These are phyloP conservation scores for Hirtodrosophila cameraria DNA, from an alignment of 2,888 invertebrate genomes.

Conservation along the genomic window DNA sequence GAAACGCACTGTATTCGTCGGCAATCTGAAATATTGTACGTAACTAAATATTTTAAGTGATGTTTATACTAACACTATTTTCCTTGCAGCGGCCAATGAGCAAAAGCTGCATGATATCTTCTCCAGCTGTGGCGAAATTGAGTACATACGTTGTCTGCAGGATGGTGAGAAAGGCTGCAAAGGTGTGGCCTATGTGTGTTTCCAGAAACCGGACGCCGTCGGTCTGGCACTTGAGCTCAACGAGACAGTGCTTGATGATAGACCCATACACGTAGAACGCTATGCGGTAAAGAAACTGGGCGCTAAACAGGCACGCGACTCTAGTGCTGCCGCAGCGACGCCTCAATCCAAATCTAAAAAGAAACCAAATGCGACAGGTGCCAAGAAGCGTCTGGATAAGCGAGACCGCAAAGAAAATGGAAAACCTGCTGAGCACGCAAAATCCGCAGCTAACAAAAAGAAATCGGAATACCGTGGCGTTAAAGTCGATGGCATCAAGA, in stretches of 20 bases:
- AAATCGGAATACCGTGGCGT: conserved; percentile 82
- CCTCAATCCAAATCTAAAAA: conserved; percentile 48
- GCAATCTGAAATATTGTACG: conserved; percentile 83
- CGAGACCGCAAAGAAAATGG: conserved; percentile 36
- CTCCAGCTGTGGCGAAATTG: conserved; percentile 82
- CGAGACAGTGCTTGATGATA: conserved; percentile 81
- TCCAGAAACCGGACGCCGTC: conserved; percentile 81
- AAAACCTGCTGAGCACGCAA: not conserved
- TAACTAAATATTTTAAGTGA: not conserved
- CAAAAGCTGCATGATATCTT: conserved; percentile 82
- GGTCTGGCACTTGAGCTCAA: conserved; percentile 82
- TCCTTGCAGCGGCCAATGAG: conserved; percentile 79
- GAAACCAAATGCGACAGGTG: conserved; percentile 52
- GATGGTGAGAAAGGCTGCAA: conserved; percentile 81
- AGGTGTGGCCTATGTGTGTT: conserved; percentile 83
- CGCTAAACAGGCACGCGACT: conserved; percentile 70
- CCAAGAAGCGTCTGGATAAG: conserved; percentile 61
- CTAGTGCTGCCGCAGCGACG: conserved; percentile 28
- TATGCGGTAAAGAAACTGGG: conserved; percentile 78
- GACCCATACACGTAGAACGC: conserved; percentile 82
- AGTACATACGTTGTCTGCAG: conserved; percentile 82
- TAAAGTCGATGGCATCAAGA: conserved; percentile 74
- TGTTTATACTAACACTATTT: not conserved
- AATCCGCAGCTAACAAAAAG: conserved; percentile 52
- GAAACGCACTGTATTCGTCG: conserved; percentile 82